A percentile compares a stretch with the other conserved stretches of the same genome.
phyloP scores from a whole-genome alignment of 2,888 invertebrate genomes.

The Sepioteuthis lessoniana region DNA sequence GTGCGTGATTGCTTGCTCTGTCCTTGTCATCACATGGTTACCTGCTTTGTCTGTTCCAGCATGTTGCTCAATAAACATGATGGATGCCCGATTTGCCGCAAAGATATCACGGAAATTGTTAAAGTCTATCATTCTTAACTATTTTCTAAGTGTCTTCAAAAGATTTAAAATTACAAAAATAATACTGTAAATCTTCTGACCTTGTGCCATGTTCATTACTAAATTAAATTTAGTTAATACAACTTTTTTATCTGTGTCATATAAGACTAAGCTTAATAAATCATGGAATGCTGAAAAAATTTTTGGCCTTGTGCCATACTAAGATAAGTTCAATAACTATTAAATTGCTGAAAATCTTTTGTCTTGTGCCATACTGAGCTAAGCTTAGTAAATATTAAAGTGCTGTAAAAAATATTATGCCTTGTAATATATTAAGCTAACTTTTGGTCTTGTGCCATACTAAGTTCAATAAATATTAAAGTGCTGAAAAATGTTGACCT shows the following conservation, averaged over 20 bases:
- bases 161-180: not conserved
- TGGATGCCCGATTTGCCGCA: conserved; percentile 76
- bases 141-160: not conserved
- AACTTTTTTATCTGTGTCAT: not conserved
- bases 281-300: not conserved
- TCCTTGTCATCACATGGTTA: conserved; percentile 77
- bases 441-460: no score
- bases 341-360: no score
- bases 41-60: conserved; percentile 75
- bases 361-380: no score
- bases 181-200: not conserved
- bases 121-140: conserved; percentile 74
- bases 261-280: no score
- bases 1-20: conserved; percentile 75
- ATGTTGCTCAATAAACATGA: conserved; percentile 75
- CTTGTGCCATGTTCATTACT: not conserved
- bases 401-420: no score
- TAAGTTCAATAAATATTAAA: no score
- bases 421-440: no score
- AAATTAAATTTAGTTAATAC: not conserved
- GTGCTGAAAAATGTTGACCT: no score
- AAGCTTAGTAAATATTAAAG: no score
- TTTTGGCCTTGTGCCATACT: no score
- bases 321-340: no score
- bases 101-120: conserved; percentile 75